Evolutionary conservation across 2,797 vertebrate genomes (phyloP).

Genomic region (Protonibea diacanthus): DNA sequence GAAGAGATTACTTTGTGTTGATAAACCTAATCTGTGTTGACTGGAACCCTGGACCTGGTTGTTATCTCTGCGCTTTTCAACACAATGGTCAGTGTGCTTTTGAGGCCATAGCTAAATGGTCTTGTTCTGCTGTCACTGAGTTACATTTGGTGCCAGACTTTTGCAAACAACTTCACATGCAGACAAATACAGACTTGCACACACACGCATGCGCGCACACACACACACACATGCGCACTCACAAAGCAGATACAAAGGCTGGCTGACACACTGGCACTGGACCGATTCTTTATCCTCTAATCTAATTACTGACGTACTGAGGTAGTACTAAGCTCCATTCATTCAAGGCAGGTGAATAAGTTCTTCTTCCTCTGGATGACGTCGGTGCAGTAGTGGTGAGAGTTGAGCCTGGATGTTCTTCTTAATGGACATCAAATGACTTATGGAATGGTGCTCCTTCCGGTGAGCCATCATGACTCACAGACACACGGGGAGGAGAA

Average conservation of each 20-base stretch:
- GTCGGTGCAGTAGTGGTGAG: constrained; percentile 32
- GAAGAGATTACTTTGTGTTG: constrained; percentile 62
- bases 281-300: constrained; percentile 76
- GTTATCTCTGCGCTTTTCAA: constrained; percentile 48
- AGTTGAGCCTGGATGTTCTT: constrained; percentile 59
- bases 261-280: constrained; percentile 57
- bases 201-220: too few species aligned
- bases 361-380: constrained; percentile 50
- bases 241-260: constrained; percentile 31
- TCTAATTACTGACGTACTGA: constrained; percentile 76
- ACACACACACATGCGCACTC: background rate
- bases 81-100: constrained; percentile 51
- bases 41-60: constrained; percentile 41
- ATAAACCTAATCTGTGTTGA: constrained; percentile 62
- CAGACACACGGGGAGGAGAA: background rate
- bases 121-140: constrained; percentile 43
- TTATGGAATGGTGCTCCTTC: constrained; percentile 15
- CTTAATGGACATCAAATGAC: constrained; percentile 52
- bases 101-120: constrained; percentile 35
- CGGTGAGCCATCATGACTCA: constrained; percentile 33
- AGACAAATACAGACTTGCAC: constrained; percentile 12
- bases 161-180: constrained; percentile 15
- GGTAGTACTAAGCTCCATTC: constrained; percentile 65
- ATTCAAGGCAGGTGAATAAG: constrained; percentile 59
- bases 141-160: constrained; percentile 39